Percentiles rank a stretch among this genome's conserved stretches.
Conservation (phyloP, 2,888 invertebrate species). For the Melanargia galathea region DNA sequence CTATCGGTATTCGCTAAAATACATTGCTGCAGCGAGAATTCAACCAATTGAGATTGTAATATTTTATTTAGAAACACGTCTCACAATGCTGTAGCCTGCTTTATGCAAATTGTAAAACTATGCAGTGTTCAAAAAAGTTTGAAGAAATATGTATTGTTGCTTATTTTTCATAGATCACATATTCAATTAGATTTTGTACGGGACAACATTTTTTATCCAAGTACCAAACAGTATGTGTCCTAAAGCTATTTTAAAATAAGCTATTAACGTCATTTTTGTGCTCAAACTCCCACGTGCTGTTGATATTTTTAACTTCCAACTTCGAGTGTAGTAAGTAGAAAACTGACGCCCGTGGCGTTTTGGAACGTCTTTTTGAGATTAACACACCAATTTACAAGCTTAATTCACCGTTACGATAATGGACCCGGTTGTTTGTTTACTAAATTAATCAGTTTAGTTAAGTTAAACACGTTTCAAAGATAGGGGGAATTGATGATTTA, state of each 20-base stretch:
- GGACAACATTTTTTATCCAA: neutral
- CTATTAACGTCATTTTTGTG: slow-evolving; percentile 16
- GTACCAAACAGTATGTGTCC: neutral
- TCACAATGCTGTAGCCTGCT: too few relatives aligned
- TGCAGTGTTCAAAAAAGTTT: too few relatives aligned
- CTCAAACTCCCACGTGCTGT: slow-evolving; percentile 22
- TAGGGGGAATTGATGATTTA: too few relatives aligned
- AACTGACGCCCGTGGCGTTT: slow-evolving; percentile 24
- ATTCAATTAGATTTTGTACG: too few relatives aligned
- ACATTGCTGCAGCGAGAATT: too few relatives aligned
- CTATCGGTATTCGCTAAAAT: too few relatives aligned
- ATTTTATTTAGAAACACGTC: too few relatives aligned
- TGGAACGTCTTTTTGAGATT: slow-evolving; percentile 27
- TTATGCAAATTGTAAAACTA: too few relatives aligned
- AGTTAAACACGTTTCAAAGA: too few relatives aligned
- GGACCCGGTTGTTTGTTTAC: slow-evolving; percentile 3
- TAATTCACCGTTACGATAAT: slow-evolving; percentile 31
- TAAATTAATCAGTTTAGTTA: neutral
- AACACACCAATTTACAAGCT: slow-evolving; percentile 32
- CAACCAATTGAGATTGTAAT: too few relatives aligned
- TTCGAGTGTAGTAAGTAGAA: slow-evolving; percentile 1
- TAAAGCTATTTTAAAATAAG: neutral
- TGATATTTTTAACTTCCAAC: slow-evolving; percentile 23
- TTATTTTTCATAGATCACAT: too few relatives aligned
- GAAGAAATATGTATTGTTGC: too few relatives aligned